Conservation (phyloP, 1,140 invertebrate genomes). For the Neodiprion virginianus region DNA sequence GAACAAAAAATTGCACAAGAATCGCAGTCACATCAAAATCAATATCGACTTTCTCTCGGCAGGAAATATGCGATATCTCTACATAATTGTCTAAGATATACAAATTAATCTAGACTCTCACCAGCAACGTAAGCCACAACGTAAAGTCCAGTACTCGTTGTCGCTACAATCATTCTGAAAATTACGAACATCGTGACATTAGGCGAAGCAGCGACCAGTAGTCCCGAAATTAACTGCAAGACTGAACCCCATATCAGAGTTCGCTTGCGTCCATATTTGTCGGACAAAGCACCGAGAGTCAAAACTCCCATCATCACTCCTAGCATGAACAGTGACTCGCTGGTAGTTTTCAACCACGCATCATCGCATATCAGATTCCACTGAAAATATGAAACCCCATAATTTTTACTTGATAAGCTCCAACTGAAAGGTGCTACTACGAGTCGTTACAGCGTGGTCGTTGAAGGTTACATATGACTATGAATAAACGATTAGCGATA, state of each 20-base stretch:
- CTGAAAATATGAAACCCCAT: constrained; percentile 58
- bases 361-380: constrained; percentile 79
- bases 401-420: too few species aligned
- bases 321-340: constrained; percentile 82
- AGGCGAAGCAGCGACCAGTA: constrained; percentile 70
- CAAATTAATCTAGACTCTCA: constrained; percentile 46
- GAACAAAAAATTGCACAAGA: constrained; percentile 36
- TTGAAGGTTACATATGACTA: background rate
- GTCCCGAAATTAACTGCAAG: constrained; percentile 71
- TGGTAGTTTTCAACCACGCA: constrained; percentile 71
- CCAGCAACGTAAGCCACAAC: constrained; percentile 80
- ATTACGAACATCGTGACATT: constrained; percentile 74
- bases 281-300: constrained; percentile 81
- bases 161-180: constrained; percentile 73
- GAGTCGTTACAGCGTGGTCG: background rate
- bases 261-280: constrained; percentile 77
- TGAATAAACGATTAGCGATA: too few species aligned
- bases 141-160: constrained; percentile 78
- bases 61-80: background rate
- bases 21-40: constrained; percentile 16
- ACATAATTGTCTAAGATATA: background rate
- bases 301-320: constrained; percentile 83
- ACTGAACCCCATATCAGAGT: constrained; percentile 76
- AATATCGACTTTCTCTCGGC: background rate
- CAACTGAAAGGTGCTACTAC: background rate